These are phyloP conservation scores for Drosophila ogumai DNA, from an alignment of 1,140 invertebrate genomes.

Conservation along the genomic window DNA sequence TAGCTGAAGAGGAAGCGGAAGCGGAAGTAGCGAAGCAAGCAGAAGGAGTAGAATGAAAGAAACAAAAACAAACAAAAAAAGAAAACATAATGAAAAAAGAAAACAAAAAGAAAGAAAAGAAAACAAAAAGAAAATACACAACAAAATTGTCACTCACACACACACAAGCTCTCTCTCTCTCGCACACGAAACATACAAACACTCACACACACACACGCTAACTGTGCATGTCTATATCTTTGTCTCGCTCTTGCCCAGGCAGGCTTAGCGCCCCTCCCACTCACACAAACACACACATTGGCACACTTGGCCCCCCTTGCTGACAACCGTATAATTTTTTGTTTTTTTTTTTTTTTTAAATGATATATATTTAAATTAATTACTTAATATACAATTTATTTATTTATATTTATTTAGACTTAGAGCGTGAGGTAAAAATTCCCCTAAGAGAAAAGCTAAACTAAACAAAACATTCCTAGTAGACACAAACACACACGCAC, in stretches of 20 bases:
- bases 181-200: slow-evolving; percentile 28
- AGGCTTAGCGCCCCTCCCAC: slow-evolving; percentile 29
- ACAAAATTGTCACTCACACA: slow-evolving; percentile 65
- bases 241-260: slow-evolving; percentile 47
- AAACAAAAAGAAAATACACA: slow-evolving; percentile 75
- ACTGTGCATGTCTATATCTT: slow-evolving; percentile 39
- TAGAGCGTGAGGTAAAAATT: slow-evolving; percentile 69
- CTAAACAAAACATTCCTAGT: slow-evolving; percentile 23
- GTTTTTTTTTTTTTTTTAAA: slow-evolving; percentile 78
- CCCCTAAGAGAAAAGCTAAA: slow-evolving; percentile 40
- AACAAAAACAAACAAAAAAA: slow-evolving; percentile 7
- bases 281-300: slow-evolving; percentile 14
- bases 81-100: not conserved
- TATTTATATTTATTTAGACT: slow-evolving; percentile 82
- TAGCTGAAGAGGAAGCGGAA: not conserved
- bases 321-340: slow-evolving; percentile 79
- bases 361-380: slow-evolving; percentile 60
- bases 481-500: slow-evolving; percentile 8
- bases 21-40: slow-evolving; percentile 1
- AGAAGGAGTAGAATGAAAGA: slow-evolving; percentile 12
- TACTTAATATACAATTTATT: slow-evolving; percentile 80
- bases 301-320: slow-evolving; percentile 27
- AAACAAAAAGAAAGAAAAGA: slow-evolving; percentile 55
- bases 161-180: slow-evolving; percentile 23
- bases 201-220: slow-evolving; percentile 35